Base-by-base conservation (phyloP, 2,797 vertebrate species). In the Syngnathus rostellatus region DNA sequence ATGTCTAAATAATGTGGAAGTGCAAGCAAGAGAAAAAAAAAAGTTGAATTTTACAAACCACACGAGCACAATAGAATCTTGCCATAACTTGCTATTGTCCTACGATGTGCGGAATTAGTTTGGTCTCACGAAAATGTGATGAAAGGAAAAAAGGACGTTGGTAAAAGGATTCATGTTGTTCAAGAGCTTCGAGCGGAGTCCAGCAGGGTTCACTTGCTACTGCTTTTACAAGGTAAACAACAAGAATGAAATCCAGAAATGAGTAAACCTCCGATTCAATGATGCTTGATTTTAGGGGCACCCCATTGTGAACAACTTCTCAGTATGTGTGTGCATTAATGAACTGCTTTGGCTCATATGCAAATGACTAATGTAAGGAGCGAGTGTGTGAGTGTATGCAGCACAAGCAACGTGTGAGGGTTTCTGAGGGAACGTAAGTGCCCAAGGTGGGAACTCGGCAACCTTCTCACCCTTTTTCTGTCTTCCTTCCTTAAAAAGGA, bases 361-460 rank as follows among this genome's bases (percentile, higher is more conserved):
- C 81, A 85, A 85, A 88, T 84, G 39, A 60, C 72, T 68, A 78
- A 80, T 78, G 46, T 57, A 75, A 68, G 53, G n/a, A 31, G 69
- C 77, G 78, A 78, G 74, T 76, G 69, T 65, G 68, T 75, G 81
- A 78, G 77, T 83, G 80, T 68, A 77, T 64, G 76, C 68, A 72
- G 78, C 69, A 78, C 70, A 73, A 71, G 76, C 74, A 72, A 70
- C 57, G 62, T 8, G 39, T 23, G 70, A 70, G 73, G 72, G 64
- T 76, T 81, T 80, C 77, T 81, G 74, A 81, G 74, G 72, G 79
- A 84, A 65, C 67, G 69, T 67, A 75, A 74, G 75, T 80, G 74
- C 77, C 69, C 79, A 79, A 89, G 89, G 89, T 91, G 91, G 89
- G 91, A 92, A 91, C 88, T 76, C 70, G 78, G 81, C 85, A 91